Base-by-base conservation (phyloP, 2,797 vertebrate genomes). In the Dendrocincla tyrannina region DNA sequence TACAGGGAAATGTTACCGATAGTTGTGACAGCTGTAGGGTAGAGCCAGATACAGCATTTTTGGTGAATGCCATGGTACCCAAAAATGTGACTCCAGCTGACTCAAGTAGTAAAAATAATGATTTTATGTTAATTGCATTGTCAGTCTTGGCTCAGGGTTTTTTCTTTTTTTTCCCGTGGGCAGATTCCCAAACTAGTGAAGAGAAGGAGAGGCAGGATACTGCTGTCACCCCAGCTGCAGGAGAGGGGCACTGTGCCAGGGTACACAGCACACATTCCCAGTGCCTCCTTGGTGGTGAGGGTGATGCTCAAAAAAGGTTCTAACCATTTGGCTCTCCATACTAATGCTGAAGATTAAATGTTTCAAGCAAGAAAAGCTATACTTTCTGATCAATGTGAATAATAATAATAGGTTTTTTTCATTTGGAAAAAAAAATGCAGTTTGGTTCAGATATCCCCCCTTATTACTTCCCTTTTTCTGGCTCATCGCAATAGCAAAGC, bases 41-140 rank as follows among this genome's bases (percentile, higher is more conserved):
- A 66, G 28, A 85, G 74, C 59, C 75, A 92, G 75, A 56, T 49
- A 39, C 39, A 85, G 79, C 25, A 56, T 58, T 79, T 89, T 70
- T 79, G 47, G 63, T 74, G 63, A 85, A 94, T 69, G 47, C 28
- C 50, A 82, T 8, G 30, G 10, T 66, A 89, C 28, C 35, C 49
- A 62, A 85, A 95, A 91, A 76, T 33, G 23, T 69, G 22, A 52
- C 24, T 87, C 78, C 86, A 55, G 18, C 24, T 87, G 46, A 88
- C 7, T 78, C 81, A 46, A 89, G 32, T 52, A 79, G 66, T 28
- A 83, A 80, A 88, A 91, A 49, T 23, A 72, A 75, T 11, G 3
- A 56, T 49, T 88, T 90, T 64, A 27, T 37, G 30, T 37, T 66
- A 86, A 64, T 10, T 30, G 17, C 30, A 62, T 11, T 77, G 56